These are phyloP conservation scores for Cuculus canorus DNA, from an alignment of 2,797 vertebrate species.

Conservation along the genomic window DNA sequence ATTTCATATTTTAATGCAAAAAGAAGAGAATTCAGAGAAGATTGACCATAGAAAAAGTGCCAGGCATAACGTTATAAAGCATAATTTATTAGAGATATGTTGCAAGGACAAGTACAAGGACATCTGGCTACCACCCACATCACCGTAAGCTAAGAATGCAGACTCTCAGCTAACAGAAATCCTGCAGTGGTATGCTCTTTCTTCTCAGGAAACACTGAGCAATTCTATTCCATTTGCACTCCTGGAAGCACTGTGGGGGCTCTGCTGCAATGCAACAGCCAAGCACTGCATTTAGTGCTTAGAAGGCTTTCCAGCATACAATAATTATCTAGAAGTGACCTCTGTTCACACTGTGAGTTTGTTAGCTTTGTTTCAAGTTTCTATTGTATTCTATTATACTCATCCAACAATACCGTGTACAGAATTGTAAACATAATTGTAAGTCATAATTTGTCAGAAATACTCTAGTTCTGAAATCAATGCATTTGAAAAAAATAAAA, in stretches of 20 bases:
- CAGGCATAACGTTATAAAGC: background rate
- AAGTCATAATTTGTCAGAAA: background rate
- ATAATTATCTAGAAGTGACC: background rate
- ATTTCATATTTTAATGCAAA: background rate
- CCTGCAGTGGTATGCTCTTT: background rate
- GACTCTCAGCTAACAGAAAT: background rate
- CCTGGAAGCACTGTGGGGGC: background rate
- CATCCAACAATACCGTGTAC: background rate
- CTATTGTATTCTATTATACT: background rate
- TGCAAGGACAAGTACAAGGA: conserved; percentile 23
- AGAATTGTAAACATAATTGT: background rate
- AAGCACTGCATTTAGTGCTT: background rate
- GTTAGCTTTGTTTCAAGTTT: background rate
- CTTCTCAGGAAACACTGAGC: background rate
- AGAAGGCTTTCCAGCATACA: background rate
- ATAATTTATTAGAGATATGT: background rate
- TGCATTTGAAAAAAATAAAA: background rate
- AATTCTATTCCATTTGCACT: background rate
- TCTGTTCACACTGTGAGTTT: background rate
- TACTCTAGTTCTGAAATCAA: background rate
- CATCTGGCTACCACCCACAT: background rate
- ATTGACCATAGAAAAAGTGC: background rate
- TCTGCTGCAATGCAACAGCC: conserved; percentile 24
- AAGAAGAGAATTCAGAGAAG: background rate
- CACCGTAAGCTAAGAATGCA: background rate